Conservation (phyloP, 1,140 invertebrate genomes). For the Onthophagus taurus region DNA sequence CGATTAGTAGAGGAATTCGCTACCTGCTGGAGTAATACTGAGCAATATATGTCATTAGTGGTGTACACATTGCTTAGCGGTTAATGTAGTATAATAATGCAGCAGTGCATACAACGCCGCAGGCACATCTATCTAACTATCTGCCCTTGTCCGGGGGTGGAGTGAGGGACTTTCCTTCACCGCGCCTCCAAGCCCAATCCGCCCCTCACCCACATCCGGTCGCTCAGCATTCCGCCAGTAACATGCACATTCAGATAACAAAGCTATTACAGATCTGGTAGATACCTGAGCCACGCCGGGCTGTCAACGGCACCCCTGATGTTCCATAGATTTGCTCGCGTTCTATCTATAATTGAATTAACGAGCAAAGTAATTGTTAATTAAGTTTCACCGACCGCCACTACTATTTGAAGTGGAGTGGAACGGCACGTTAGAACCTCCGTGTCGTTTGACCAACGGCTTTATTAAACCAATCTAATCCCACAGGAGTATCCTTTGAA, state of each 20-base stretch:
- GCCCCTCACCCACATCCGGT: no score
- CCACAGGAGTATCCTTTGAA: no score
- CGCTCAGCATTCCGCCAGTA: conserved; percentile 16
- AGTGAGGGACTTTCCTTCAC: no score
- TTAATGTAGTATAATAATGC: conserved; percentile 17
- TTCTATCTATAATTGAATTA: conserved; percentile 27
- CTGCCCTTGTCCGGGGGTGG: conserved; percentile 11
- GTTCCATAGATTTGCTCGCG: conserved; percentile 23
- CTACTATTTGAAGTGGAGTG: no score
- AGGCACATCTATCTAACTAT: conserved; percentile 15
- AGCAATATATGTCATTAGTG: conserved; percentile 12
- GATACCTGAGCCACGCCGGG: conserved; percentile 23
- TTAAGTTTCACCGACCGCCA: no score
- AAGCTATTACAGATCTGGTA: conserved; percentile 23
- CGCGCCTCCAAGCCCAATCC: no score
- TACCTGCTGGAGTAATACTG: not conserved
- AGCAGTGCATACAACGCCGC: conserved; percentile 15
- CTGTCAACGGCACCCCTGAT: conserved; percentile 23
- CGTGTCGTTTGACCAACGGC: no score
- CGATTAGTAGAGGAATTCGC: conserved; percentile 7
- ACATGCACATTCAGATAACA: conserved; percentile 21
- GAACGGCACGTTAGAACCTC: no score
- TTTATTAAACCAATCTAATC: not conserved
- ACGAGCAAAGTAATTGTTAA: conserved; percentile 27
- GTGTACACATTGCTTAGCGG: conserved; percentile 13